Conservation (phyloP, 2,888 invertebrate species). For the Danaus chrysippus region DNA sequence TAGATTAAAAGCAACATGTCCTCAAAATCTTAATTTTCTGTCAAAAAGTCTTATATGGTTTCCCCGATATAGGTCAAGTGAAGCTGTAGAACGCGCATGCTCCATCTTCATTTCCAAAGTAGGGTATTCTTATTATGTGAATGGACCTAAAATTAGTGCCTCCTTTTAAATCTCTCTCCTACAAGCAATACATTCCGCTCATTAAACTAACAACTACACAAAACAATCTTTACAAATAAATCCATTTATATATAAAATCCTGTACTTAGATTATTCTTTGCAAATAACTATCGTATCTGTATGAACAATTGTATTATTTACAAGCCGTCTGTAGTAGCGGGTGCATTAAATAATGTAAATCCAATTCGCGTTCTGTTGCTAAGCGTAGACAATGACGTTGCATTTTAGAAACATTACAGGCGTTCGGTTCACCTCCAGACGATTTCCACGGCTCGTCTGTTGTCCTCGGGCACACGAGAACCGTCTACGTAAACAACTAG, state of each 20-base stretch:
- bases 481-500: conserved; percentile 62
- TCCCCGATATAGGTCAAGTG: neutral
- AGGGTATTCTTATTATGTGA: neutral
- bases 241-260: no score
- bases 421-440: conserved; percentile 69
- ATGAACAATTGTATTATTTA: neutral
- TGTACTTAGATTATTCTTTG: no score
- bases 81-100: neutral
- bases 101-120: neutral
- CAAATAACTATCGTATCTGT: no score
- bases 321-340: neutral
- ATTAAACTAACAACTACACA: no score
- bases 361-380: conserved; percentile 10
- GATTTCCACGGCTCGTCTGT: conserved; percentile 54
- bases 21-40: neutral
- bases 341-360: conserved; percentile 1
- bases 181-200: no score
- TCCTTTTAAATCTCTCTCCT: no score
- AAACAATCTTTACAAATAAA: no score
- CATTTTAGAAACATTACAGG: conserved; percentile 58
- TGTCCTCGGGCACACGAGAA: conserved; percentile 54
- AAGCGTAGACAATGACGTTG: conserved; percentile 40
- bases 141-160: neutral
- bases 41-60: neutral
- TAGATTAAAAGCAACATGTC: neutral